These are phyloP conservation scores for Ligdia adustata DNA, from an alignment of 2,888 invertebrate genomes.

Conservation along the genomic window DNA sequence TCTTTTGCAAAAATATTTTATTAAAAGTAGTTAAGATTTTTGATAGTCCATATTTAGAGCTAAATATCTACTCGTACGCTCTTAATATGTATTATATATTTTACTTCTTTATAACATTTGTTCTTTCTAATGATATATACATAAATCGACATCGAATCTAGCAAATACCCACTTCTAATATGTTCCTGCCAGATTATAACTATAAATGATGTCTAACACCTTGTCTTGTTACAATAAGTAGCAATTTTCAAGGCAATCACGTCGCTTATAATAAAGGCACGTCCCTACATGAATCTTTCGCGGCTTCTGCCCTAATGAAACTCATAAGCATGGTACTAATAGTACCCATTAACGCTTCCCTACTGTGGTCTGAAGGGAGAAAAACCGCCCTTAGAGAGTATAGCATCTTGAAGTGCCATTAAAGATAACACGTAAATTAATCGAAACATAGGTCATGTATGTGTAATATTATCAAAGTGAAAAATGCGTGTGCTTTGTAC, in stretches of 20 bases:
- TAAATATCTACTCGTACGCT: too few species aligned
- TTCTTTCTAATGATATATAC: too few species aligned
- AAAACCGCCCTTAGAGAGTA: slow-evolving; percentile 61
- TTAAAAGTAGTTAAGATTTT: too few species aligned
- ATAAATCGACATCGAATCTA: too few species aligned
- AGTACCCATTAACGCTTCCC: slow-evolving; percentile 73
- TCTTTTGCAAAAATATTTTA: slow-evolving; percentile 1
- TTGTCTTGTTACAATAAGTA: slow-evolving; percentile 36
- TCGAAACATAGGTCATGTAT: slow-evolving; percentile 44
- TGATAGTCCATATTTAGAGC: too few species aligned
- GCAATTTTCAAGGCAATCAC: slow-evolving; percentile 76
- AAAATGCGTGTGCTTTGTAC: not conserved
- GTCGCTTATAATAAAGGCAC: slow-evolving; percentile 76
- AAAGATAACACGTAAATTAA: slow-evolving; percentile 70
- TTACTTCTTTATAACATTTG: too few species aligned
- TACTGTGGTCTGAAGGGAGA: slow-evolving; percentile 68
- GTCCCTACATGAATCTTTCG: slow-evolving; percentile 76
- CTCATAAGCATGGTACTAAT: slow-evolving; percentile 77
- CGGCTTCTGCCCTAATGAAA: slow-evolving; percentile 75
- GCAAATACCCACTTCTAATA: too few species aligned
- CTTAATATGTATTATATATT: too few species aligned
- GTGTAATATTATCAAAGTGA: not conserved
- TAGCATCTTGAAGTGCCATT: slow-evolving; percentile 63
- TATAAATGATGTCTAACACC: slow-evolving; percentile 18
- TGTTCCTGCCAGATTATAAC: too few species aligned